These are phyloP conservation scores for Heliconius charithonia DNA, from an alignment of 2,888 invertebrate species.

Conservation along the genomic window DNA sequence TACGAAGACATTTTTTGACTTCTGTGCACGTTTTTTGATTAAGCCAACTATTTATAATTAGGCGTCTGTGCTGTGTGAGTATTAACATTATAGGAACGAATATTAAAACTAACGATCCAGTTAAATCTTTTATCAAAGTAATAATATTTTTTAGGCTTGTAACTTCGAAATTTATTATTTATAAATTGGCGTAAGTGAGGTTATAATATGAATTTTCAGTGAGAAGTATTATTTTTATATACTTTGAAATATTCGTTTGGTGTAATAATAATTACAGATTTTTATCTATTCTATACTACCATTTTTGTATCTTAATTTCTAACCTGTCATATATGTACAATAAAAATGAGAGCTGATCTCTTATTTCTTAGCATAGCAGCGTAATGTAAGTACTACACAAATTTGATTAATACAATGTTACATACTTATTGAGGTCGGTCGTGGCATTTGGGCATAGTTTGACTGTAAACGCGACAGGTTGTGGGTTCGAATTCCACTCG, in stretches of 20 bases:
- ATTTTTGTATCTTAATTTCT: no score
- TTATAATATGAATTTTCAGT: not conserved
- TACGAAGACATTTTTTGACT: conserved; percentile 6
- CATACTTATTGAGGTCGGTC: no score
- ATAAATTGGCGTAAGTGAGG: not conserved
- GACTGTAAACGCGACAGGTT: no score
- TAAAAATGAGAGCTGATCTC: not conserved
- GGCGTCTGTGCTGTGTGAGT: not conserved
- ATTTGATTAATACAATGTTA: not conserved
- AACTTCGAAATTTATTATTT: not conserved
- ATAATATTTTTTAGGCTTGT: not conserved
- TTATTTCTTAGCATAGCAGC: not conserved
- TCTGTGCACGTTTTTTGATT: conserved; percentile 11
- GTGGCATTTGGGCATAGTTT: no score
- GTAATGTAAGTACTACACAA: not conserved
- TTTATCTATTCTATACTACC: not conserved
- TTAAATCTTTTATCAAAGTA: not conserved
- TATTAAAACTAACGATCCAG: not conserved
- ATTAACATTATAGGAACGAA: not conserved
- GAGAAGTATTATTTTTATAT: not conserved
- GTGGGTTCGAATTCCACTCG: no score
- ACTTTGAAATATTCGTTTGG: not conserved
- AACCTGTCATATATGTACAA: not conserved
- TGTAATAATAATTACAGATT: not conserved
- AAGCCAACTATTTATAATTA: not conserved